Conservation (phyloP, 2,888 invertebrate species). For the Phengaris alcon region DNA sequence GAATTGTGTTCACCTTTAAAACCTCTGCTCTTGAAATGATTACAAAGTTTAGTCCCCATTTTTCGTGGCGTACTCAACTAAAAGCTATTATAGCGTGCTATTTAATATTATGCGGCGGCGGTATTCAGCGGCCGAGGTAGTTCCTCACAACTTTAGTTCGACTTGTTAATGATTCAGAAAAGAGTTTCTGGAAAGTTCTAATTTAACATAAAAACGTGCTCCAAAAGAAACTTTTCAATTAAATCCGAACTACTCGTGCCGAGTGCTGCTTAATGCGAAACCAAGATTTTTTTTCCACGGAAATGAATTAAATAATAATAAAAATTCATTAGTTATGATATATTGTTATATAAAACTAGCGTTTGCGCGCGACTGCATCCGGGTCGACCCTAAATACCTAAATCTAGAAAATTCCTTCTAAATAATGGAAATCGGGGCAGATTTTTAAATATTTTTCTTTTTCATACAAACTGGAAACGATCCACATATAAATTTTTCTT, state of each 20-base stretch:
- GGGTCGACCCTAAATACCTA: too few species aligned
- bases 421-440: too few species aligned
- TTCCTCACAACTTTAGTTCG: conserved; percentile 14
- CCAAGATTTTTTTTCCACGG: neutral
- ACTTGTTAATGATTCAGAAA: conserved; percentile 14
- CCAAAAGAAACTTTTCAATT: conserved; percentile 15
- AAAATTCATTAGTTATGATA: neutral
- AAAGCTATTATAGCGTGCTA: neutral
- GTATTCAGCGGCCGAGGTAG: neutral
- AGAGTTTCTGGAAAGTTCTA: conserved; percentile 3
- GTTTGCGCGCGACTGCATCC: too few species aligned
- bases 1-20: neutral
- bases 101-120: neutral
- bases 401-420: too few species aligned
- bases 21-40: neutral
- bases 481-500: neutral
- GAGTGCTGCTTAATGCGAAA: conserved; percentile 4
- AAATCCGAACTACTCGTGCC: conserved; percentile 7
- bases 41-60: neutral
- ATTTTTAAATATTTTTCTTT: too few species aligned
- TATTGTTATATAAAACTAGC: neutral
- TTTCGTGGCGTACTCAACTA: neutral
- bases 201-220: conserved; percentile 20
- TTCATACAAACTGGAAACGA: too few species aligned
- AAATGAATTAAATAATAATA: neutral